phyloP scores from a whole-genome alignment of 2,113 vertebrate species.

The Suricata suricatta region DNA sequence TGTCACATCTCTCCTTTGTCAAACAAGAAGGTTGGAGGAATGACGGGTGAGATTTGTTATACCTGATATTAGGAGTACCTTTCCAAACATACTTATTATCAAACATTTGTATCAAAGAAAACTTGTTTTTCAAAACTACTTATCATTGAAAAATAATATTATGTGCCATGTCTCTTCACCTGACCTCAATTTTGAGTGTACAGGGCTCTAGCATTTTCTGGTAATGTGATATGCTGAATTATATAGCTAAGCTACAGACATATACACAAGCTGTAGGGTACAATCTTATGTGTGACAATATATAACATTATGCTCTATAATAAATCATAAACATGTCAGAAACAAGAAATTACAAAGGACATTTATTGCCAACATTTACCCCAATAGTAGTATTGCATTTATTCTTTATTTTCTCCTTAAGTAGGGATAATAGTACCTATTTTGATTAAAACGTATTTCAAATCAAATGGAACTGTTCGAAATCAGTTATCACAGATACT shows the following conservation, averaged over 20 bases:
- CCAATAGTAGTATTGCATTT: not conserved
- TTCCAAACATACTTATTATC: not conserved
- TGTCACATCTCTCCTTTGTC: accelerated
- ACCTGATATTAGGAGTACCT: not conserved
- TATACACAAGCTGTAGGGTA: not conserved
- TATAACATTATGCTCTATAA: not conserved
- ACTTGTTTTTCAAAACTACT: not conserved
- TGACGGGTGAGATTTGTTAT: not conserved
- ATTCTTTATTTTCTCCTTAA: not conserved
- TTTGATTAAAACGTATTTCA: constrained; percentile 31
- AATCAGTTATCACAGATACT: not conserved
- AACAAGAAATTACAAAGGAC: not conserved
- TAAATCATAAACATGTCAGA: not conserved
- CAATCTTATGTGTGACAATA: not conserved
- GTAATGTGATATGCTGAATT: not conserved
- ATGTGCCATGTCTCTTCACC: not conserved
- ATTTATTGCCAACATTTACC: not conserved
- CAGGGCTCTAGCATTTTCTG: not conserved
- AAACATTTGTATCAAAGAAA: not conserved
- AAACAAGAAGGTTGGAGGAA: not conserved
- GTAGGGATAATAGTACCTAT: not conserved
- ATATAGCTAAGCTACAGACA: not conserved
- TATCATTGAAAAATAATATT: not conserved
- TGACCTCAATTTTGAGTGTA: not conserved
- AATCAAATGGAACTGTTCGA: not conserved